Percentiles rank a stretch among this genome's conserved stretches.
Conservation (phyloP, 2,888 invertebrate genomes). For the Cotesia congregata region DNA sequence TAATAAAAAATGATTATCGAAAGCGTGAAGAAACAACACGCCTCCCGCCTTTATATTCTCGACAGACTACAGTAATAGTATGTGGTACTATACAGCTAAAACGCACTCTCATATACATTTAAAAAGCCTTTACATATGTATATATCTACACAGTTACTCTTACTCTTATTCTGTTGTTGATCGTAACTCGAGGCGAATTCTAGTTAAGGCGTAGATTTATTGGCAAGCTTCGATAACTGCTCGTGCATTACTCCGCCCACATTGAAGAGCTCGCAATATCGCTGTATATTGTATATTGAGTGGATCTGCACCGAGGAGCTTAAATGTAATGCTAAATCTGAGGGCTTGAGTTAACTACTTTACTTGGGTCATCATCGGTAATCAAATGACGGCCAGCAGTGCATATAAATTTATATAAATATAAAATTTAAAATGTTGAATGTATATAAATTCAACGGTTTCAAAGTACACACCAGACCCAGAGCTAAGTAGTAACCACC, state of each 20-base stretch:
- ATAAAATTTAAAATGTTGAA: neutral
- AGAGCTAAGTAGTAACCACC: neutral
- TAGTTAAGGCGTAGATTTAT: constrained; percentile 68
- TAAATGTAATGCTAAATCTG: neutral
- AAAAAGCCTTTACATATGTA: neutral
- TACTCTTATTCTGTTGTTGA: constrained; percentile 31
- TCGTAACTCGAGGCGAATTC: constrained; percentile 61
- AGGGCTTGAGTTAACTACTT: neutral
- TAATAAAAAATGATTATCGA: constrained; percentile 13
- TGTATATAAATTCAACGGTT: neutral
- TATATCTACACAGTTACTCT: constrained; percentile 13
- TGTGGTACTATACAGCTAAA: constrained; percentile 11
- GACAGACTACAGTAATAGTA: no score
- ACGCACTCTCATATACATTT: constrained; percentile 48
- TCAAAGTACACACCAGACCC: neutral
- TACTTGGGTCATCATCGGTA: constrained; percentile 1
- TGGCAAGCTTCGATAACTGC: constrained; percentile 65
- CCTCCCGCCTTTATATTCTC: neutral
- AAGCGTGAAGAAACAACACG: constrained; percentile 31
- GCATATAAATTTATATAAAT: neutral
- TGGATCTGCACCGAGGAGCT: constrained; percentile 36
- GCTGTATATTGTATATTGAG: constrained; percentile 31
- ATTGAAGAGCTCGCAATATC: constrained; percentile 38
- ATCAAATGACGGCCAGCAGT: neutral
- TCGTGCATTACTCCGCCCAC: constrained; percentile 68